These are phyloP conservation scores for Linyphia triangularis DNA, from an alignment of 2,888 invertebrate genomes.

Conservation along the genomic window DNA sequence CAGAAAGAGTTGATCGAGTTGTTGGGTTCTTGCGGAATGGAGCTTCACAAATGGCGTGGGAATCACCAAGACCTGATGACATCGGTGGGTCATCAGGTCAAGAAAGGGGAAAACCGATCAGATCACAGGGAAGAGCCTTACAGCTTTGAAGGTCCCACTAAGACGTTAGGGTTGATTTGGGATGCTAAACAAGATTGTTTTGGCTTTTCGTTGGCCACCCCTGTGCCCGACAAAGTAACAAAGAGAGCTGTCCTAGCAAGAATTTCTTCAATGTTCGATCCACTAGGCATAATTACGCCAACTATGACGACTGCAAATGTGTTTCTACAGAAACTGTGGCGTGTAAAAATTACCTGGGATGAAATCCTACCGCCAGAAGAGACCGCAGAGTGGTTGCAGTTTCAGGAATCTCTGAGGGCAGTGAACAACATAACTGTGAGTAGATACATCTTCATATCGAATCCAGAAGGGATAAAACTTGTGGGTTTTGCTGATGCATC, in stretches of 20 bases:
- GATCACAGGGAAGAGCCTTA: too few relatives aligned
- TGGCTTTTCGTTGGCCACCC: too few relatives aligned
- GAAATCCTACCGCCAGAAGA: not conserved
- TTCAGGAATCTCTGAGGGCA: not conserved
- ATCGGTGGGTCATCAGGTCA: too few relatives aligned
- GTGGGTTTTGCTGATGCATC: not conserved
- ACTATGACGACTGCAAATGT: constrained; percentile 30
- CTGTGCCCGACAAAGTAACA: not conserved
- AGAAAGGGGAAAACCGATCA: too few relatives aligned
- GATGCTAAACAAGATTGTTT: not conserved
- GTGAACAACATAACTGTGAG: not conserved
- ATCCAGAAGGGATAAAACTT: not conserved
- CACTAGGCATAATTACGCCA: constrained; percentile 11
- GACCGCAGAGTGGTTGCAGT: not conserved
- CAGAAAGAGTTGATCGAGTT: not conserved
- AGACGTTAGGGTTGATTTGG: not conserved
- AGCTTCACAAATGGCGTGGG: not conserved
- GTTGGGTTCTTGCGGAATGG: not conserved
- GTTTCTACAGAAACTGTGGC: constrained; percentile 21
- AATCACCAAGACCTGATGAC: not conserved
- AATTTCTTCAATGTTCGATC: not conserved
- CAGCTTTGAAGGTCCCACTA: not conserved
- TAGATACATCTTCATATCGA: not conserved
- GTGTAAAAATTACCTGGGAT: constrained; percentile 10
- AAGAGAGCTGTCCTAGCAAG: not conserved